phyloP scores from a whole-genome alignment of 2,797 vertebrate genomes.

The Philypnodon macrostomus region DNA sequence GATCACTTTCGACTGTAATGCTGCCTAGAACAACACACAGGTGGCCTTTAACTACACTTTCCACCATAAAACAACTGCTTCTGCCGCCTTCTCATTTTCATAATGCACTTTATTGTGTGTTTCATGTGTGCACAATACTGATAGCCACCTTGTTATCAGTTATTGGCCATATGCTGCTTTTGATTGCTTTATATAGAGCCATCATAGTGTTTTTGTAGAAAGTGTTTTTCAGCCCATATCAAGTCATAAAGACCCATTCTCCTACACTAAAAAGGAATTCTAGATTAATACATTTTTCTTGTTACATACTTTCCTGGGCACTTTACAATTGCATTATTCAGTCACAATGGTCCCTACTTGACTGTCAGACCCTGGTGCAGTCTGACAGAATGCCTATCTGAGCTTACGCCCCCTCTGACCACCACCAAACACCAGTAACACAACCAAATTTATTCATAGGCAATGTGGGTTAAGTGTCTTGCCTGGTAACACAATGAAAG shows the following conservation, averaged over 20 bases:
- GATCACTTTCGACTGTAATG: slow-evolving; percentile 32
- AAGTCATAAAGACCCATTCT: slow-evolving; percentile 5
- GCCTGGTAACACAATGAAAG: no score
- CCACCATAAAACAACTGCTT: slow-evolving; percentile 54
- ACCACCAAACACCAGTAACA: no score
- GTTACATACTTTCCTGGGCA: no score
- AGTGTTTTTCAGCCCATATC: slow-evolving; percentile 8
- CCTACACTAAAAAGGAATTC: no score
- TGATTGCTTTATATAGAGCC: slow-evolving; percentile 14
- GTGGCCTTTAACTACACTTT: slow-evolving; percentile 35
- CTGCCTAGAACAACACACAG: slow-evolving; percentile 47
- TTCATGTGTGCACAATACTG: slow-evolving; percentile 26
- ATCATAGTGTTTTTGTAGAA: slow-evolving; percentile 22
- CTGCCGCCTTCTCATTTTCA: slow-evolving; percentile 19
- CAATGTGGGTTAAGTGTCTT: no score
- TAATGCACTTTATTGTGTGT: slow-evolving; percentile 32
- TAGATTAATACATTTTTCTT: no score
- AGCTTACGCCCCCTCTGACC: no score
- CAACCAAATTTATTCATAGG: no score
- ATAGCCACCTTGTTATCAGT: slow-evolving; percentile 34
- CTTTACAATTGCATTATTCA: no score
- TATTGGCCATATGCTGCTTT: slow-evolving; percentile 33
- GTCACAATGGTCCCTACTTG: no score
- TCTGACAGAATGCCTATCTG: no score
- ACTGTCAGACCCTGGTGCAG: no score